Conservation (phyloP, 1,140 invertebrate species). For the Megalopta genalis region DNA sequence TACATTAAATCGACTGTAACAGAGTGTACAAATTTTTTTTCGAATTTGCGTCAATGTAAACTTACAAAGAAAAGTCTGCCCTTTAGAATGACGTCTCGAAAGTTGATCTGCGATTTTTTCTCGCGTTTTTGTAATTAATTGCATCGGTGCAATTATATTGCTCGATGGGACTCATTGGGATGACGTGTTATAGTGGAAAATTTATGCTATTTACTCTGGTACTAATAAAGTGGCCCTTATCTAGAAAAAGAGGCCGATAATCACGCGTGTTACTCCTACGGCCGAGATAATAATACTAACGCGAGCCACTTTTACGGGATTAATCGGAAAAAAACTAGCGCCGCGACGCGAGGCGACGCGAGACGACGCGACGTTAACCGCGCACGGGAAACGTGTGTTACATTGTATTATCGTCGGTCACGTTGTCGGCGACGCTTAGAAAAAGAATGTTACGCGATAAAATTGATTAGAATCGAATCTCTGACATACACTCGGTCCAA, state of each 20-base stretch:
- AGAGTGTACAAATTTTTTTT: too few relatives aligned
- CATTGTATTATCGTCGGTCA: conserved; percentile 32
- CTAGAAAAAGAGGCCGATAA: conserved; percentile 41
- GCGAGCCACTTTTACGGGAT: not conserved
- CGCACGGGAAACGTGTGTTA: not conserved
- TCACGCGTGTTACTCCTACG: conserved; percentile 26
- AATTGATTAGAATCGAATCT: too few relatives aligned
- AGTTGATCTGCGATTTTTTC: too few relatives aligned
- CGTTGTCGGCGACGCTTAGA: not conserved
- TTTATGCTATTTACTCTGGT: conserved; percentile 44
- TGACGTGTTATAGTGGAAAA: conserved; percentile 45
- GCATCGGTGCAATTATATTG: conserved; percentile 29
- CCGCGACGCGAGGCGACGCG: too few relatives aligned
- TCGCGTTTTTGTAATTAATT: not conserved
- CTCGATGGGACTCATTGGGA: conserved; percentile 13
- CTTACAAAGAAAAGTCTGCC: not conserved
- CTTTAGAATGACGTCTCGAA: not conserved
- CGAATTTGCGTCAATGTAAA: too few relatives aligned
- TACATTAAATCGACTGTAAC: too few relatives aligned
- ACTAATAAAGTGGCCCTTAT: conserved; percentile 48
- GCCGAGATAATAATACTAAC: conserved; percentile 36
- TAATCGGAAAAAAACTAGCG: conserved; percentile 1
- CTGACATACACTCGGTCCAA: too few relatives aligned
- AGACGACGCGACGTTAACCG: not conserved
- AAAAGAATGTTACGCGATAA: too few relatives aligned